phyloP scores from a whole-genome alignment of 2,113 vertebrate species.

The Apteryx owenii region DNA sequence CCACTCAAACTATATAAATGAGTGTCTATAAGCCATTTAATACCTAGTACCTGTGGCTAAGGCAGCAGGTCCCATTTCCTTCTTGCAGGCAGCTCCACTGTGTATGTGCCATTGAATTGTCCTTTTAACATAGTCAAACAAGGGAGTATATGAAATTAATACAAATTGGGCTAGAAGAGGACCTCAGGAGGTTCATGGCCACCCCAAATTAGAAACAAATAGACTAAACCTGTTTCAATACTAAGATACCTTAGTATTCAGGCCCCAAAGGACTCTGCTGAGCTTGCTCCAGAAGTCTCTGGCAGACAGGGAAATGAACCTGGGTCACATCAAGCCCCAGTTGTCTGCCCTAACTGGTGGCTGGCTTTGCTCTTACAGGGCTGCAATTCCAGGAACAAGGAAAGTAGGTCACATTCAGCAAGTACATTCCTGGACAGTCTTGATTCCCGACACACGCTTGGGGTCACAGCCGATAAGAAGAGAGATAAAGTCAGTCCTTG shows the following conservation, averaged over 20 bases:
- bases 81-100: background rate
- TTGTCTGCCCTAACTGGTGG: background rate
- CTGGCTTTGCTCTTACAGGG: background rate
- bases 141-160: background rate
- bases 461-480: background rate
- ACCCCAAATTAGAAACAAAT: background rate
- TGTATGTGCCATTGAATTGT: fast-evolving
- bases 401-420: background rate
- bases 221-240: background rate
- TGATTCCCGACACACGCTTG: background rate
- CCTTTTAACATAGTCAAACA: background rate
- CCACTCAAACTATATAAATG: background rate
- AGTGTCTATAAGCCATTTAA: background rate
- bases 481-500: background rate
- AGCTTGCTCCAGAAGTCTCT: background rate
- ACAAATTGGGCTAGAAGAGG: background rate
- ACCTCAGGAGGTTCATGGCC: background rate
- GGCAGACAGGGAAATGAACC: background rate
- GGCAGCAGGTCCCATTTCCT: background rate
- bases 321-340: background rate
- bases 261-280: background rate
- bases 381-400: background rate
- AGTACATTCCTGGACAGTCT: background rate
- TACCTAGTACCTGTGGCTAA: background rate
- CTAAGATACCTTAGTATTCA: background rate